These are phyloP conservation scores for Takifugu rubripes DNA, from an alignment of 2,797 vertebrate genomes.

Conservation along the genomic window DNA sequence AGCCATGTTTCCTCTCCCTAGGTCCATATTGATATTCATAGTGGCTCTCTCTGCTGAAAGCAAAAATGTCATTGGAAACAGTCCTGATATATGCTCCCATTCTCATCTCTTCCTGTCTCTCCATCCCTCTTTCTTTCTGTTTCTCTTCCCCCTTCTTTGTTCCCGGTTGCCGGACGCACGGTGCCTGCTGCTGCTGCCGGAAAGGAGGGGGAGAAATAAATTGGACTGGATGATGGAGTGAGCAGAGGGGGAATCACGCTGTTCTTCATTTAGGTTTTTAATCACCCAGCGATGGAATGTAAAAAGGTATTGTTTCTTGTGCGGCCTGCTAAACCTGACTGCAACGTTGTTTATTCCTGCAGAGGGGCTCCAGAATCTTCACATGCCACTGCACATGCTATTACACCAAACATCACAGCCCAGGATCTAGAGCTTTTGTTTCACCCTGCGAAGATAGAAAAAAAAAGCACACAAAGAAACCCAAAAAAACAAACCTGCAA, in stretches of 20 bases:
- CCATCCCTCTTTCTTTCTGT: conserved; percentile 65
- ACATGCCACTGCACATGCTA: conserved; percentile 14
- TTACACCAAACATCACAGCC: conserved; percentile 39
- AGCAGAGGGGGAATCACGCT: conserved; percentile 49
- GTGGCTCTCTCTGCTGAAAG: conserved; percentile 67
- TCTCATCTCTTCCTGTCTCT: conserved; percentile 71
- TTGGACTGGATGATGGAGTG: conserved; percentile 56
- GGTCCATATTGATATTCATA: conserved; percentile 77
- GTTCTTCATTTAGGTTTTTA: conserved; percentile 66
- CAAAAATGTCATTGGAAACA: conserved; percentile 69
- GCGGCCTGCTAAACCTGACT: conserved; percentile 46
- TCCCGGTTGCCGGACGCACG: conserved; percentile 54
- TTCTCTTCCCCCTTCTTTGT: conserved; percentile 70
- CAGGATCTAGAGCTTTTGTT: conserved; percentile 30
- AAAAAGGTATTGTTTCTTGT: conserved; percentile 42
- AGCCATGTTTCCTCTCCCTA: conserved; percentile 62
- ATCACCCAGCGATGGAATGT: conserved; percentile 57
- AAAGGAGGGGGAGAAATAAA: conserved; percentile 29
- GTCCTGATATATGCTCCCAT: conserved; percentile 70
- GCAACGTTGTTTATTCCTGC: conserved; percentile 34
- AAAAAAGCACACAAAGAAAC: too few species aligned
- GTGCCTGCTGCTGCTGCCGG: conserved; percentile 56
- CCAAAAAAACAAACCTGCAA: neutral
- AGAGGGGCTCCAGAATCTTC: conserved; percentile 24
- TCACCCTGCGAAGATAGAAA: conserved; percentile 1